phyloP scores from a whole-genome alignment of 2,888 invertebrate genomes.

The Emesis furor region DNA sequence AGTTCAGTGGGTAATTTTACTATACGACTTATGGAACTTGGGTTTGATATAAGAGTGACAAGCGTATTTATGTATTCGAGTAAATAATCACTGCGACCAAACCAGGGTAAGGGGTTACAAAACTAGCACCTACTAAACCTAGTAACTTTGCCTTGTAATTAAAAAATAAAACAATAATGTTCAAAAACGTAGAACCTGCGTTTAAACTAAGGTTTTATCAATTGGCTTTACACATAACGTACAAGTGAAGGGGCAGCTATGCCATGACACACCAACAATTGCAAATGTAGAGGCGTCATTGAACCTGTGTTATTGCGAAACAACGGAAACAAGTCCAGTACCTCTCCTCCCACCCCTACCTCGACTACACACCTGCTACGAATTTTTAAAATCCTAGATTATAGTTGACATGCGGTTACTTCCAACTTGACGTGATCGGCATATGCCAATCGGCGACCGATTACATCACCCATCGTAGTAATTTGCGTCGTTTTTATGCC shows the following conservation, averaged over 20 bases:
- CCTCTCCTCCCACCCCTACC: conserved; percentile 72
- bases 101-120: neutral
- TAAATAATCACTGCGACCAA: no score
- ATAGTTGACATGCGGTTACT: conserved; percentile 89
- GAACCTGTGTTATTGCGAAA: conserved; percentile 91
- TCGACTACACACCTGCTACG: conserved; percentile 87
- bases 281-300: conserved; percentile 89
- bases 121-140: neutral
- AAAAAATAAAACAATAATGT: neutral
- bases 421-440: conserved; percentile 84
- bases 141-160: neutral
- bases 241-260: conserved; percentile 84
- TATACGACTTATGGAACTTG: no score
- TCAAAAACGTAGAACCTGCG: no score
- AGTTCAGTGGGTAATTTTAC: no score
- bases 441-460: conserved; percentile 78
- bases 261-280: conserved; percentile 88
- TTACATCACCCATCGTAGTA: conserved; percentile 85
- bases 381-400: conserved; percentile 91
- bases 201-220: neutral
- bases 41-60: no score
- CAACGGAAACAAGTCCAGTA: conserved; percentile 91
- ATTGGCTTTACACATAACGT: conserved; percentile 19
- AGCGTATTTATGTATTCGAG: no score
- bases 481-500: neutral